Evolutionary conservation across 2,797 vertebrate genomes (phyloP), one percentile per base, ranked within the genome.

Genomic region (Urosaurus nigricauda): DNA sequence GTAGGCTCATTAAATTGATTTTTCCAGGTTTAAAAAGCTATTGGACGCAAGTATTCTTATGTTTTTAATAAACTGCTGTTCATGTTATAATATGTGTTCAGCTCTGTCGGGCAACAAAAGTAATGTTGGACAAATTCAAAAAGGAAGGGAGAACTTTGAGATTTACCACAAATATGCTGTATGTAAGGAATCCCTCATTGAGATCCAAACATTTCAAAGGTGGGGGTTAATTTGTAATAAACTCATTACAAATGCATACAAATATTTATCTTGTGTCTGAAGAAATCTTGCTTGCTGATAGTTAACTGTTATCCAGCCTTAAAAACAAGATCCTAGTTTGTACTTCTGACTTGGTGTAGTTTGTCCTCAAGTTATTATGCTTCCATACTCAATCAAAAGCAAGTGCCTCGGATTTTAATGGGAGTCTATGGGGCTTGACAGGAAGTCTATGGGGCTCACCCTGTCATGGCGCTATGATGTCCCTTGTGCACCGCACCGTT

Each of bases 91-190:
- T 92, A 93, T 93, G 91, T 93, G 90, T 92, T 95, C 93, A 94
- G 92, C 93, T 94, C 92, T 95, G 92, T 95, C 89, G 94, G 92
- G 92, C 93, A 93, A 90, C 37, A 87, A 88, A 88, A 90, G 19
- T 89, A 91, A 88, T 65, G 14, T 92, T 95, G 94, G 93, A 95
- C 93, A 93, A 93, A 93, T 95, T 94, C 94, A 93, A 94, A 96
- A 95, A 95, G 90, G 94, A 94, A 94, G 90, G 93, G 91, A 95
- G 94, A 94, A 95, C 94, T 93, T 94, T 94, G 92, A 94, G 93
- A 92, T 92, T 95, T 95, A 95, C 92, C 93, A 93, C 93, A 94
- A 95, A 95, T 90, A 93, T 92, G 89, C 89, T 86, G 85, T 86
- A 93, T 94, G 89, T 91, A 0, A 94, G 92, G 92, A 95, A 68